Conservation (phyloP, 1,140 invertebrate species). For the Batillaria attramentaria region DNA sequence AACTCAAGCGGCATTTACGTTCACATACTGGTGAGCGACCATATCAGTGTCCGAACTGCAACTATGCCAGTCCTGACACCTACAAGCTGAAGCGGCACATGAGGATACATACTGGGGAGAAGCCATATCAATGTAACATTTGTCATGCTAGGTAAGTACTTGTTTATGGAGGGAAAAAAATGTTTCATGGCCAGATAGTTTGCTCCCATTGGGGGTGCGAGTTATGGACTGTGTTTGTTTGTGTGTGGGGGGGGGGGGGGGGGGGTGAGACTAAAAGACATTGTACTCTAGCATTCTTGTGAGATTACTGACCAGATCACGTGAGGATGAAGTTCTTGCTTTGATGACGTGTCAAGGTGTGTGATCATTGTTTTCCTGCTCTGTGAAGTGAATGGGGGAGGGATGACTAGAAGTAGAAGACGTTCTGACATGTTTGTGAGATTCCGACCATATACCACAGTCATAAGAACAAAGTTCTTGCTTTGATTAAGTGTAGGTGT, state of each 20-base stretch:
- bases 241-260: not conserved
- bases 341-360: too few relatives aligned
- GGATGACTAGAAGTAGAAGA: too few relatives aligned
- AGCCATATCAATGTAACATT: conserved; percentile 91
- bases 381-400: too few relatives aligned
- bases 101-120: conserved; percentile 93
- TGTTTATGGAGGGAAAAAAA: conserved; percentile 1
- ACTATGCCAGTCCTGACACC: conserved; percentile 95
- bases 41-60: conserved; percentile 90
- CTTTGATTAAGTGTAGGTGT: too few relatives aligned
- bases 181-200: not conserved
- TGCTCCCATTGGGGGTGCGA: not conserved
- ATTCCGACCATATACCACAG: too few relatives aligned
- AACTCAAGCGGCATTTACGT: conserved; percentile 92
- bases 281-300: too few relatives aligned
- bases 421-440: too few relatives aligned
- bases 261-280: too few relatives aligned
- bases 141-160: conserved; percentile 75
- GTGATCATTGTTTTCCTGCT: too few relatives aligned
- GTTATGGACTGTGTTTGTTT: not conserved
- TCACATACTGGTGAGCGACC: conserved; percentile 87
- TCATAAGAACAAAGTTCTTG: too few relatives aligned
- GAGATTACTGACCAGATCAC: too few relatives aligned
- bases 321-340: too few relatives aligned
- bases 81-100: conserved; percentile 95